Conservation (phyloP, 2,888 invertebrate species). For the Fragum sueziense region DNA sequence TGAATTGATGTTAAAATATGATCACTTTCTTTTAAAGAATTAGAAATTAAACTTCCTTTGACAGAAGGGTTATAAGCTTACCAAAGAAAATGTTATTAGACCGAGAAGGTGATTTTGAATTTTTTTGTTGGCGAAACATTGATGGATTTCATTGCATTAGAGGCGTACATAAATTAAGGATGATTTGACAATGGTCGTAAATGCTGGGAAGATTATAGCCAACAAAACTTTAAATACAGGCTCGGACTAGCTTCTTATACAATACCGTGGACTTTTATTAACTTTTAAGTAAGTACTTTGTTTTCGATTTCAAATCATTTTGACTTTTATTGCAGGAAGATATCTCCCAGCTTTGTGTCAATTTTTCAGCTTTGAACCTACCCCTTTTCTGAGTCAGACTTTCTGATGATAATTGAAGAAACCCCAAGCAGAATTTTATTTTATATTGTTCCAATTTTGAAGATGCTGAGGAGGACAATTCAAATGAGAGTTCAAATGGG, state of each 20-base stretch:
- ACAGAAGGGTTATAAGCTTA: not conserved
- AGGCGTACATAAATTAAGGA: slow-evolving; percentile 21
- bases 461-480: too few species aligned
- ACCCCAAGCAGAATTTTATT: too few species aligned
- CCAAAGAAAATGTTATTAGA: not conserved
- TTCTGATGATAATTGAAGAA: too few species aligned
- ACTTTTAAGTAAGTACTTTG: slow-evolving; percentile 24
- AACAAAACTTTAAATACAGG: slow-evolving; percentile 2
- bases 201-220: slow-evolving; percentile 1
- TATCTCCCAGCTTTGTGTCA: not conserved
- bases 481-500: too few species aligned
- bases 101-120: slow-evolving; percentile 6
- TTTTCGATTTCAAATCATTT: slow-evolving; percentile 17
- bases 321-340: not conserved
- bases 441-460: too few species aligned
- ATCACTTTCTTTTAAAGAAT: too few species aligned
- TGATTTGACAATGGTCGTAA: slow-evolving; percentile 17
- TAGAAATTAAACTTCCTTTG: too few species aligned
- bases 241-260: not conserved
- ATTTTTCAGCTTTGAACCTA: not conserved
- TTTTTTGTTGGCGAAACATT: slow-evolving; percentile 21
- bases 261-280: slow-evolving; percentile 19
- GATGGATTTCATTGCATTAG: slow-evolving; percentile 20
- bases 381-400: not conserved
- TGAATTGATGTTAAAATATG: not conserved